These are phyloP conservation scores for Ditula angustiorana DNA, from an alignment of 2,888 invertebrate genomes.

Conservation along the genomic window DNA sequence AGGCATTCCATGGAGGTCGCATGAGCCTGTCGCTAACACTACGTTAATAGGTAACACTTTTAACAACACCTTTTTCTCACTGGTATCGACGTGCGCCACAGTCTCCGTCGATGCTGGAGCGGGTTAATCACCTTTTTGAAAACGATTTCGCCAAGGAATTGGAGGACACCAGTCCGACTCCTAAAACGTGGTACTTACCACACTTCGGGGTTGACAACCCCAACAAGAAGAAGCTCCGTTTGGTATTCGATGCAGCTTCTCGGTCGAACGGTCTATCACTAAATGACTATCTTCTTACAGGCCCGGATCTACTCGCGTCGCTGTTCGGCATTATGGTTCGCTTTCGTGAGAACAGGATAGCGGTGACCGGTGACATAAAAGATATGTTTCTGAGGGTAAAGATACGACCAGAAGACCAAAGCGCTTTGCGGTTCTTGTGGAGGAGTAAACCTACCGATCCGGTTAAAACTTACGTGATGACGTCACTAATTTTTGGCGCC, in stretches of 20 bases:
- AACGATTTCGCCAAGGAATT: constrained; percentile 44
- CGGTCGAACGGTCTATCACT: constrained; percentile 37
- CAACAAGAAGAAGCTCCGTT: constrained; percentile 43
- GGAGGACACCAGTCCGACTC: not conserved
- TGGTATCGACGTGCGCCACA: too few species aligned
- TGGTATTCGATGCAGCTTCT: constrained; percentile 45
- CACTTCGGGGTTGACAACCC: constrained; percentile 48
- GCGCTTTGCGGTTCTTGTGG: too few species aligned
- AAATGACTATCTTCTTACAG: constrained; percentile 47
- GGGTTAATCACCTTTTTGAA: constrained; percentile 43
- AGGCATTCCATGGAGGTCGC: too few species aligned
- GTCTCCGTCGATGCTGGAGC: too few species aligned
- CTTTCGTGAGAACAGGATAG: constrained; percentile 55
- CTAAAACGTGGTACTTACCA: constrained; percentile 47
- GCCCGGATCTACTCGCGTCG: constrained; percentile 46
- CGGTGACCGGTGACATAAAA: constrained; percentile 53
- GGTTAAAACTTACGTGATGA: too few species aligned
- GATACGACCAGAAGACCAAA: too few species aligned
- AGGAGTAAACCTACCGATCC: too few species aligned
- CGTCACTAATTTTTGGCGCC: too few species aligned
- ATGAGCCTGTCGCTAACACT: too few species aligned
- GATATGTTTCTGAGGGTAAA: too few species aligned
- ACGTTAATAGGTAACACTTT: too few species aligned
- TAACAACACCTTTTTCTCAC: too few species aligned
- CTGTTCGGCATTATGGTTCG: constrained; percentile 56